A percentile compares a stretch with the other conserved stretches of the same genome.
Evolutionary conservation across 2,888 invertebrate genomes (phyloP).

Genomic region (Strigamia transsilvanica): DNA sequence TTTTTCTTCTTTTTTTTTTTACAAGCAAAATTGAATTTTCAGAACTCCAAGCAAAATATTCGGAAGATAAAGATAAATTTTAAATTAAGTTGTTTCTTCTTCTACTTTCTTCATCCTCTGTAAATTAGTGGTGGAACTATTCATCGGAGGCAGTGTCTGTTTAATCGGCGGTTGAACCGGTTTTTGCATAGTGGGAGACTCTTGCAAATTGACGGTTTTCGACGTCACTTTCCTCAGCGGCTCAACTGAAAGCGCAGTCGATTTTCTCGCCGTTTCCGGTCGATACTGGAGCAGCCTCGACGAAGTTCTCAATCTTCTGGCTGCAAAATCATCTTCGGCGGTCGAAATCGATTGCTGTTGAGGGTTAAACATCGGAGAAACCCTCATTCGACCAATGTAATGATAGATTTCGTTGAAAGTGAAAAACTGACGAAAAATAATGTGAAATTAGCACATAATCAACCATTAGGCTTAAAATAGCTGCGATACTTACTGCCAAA

Average conservation of each 20-base stretch:
- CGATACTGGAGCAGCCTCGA: background rate
- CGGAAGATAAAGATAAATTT: background rate
- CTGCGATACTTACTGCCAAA: slow-evolving; percentile 14
- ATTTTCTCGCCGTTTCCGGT: slow-evolving; percentile 2
- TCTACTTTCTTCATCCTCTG: background rate
- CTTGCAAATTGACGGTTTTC: background rate
- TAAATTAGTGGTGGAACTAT: background rate
- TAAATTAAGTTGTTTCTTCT: background rate
- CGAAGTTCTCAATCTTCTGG: background rate
- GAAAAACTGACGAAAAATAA: background rate
- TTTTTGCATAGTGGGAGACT: background rate
- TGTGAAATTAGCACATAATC: background rate
- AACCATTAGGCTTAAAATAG: background rate
- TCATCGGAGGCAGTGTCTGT: background rate
- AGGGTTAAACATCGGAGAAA: background rate
- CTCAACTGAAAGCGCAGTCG: background rate
- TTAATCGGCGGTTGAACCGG: background rate
- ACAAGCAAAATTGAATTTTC: background rate
- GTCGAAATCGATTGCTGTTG: background rate
- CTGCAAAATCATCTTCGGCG: background rate
- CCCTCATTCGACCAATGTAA: slow-evolving; percentile 27
- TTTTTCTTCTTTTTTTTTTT: background rate
- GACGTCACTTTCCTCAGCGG: background rate
- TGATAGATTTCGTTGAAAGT: slow-evolving; percentile 31
- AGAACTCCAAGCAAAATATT: background rate